These are phyloP conservation scores for Nothoprocta perdicaria DNA, from an alignment of 2,113 vertebrate species.

Conservation along the genomic window DNA sequence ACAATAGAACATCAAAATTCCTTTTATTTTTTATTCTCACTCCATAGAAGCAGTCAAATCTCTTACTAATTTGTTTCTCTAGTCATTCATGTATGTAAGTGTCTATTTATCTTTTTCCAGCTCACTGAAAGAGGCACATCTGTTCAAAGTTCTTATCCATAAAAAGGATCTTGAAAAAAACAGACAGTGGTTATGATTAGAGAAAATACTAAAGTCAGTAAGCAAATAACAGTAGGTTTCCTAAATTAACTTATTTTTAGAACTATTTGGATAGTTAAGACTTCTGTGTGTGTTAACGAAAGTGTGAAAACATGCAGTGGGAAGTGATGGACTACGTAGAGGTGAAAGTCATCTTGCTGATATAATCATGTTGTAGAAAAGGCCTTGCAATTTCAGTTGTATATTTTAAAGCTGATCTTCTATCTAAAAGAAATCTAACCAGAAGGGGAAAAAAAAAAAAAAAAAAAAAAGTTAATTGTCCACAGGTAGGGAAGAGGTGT, in stretches of 20 bases:
- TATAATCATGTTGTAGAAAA: not conserved
- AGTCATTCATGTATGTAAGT: not conserved
- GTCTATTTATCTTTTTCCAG: not conserved
- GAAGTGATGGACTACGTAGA: not conserved
- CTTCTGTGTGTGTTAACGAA: accelerated
- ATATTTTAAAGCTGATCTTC: not conserved
- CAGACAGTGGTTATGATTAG: not conserved
- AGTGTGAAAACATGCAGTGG: not conserved
- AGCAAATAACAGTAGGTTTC: not conserved
- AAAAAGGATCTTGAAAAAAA: not conserved
- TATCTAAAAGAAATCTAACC: not conserved
- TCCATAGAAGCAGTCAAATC: not conserved
- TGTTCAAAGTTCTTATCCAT: not conserved
- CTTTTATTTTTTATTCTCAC: not conserved
- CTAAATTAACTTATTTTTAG: not conserved
- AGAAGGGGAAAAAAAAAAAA: not conserved
- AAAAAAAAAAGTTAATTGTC: not conserved
- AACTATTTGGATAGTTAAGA: not conserved
- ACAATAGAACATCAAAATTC: not conserved
- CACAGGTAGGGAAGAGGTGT: not conserved
- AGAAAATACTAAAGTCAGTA: not conserved
- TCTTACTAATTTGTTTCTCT: not conserved
- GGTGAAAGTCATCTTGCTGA: not conserved
- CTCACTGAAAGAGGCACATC: accelerated
- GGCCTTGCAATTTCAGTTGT: not conserved